Evolutionary conservation across 2,113 vertebrate species (phyloP).

Genomic region (Solea solea): DNA sequence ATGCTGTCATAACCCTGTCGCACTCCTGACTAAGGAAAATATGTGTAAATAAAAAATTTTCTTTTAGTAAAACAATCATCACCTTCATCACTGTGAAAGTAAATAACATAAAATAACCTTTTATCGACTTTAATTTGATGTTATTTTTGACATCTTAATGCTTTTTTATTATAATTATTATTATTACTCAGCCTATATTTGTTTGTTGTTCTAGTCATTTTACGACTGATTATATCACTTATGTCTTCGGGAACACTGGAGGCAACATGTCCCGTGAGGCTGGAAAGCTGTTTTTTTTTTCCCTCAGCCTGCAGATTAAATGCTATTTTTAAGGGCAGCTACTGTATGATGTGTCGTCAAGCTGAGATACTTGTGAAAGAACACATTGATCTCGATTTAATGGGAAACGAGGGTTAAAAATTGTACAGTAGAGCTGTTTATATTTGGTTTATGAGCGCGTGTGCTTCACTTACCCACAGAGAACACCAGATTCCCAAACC

Average conservation of each 20-base stretch:
- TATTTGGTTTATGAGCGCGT: not conserved
- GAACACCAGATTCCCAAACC: conserved; percentile 9
- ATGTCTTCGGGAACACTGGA: not conserved
- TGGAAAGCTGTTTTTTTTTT: not conserved
- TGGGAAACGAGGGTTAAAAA: not conserved
- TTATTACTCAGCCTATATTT: no score
- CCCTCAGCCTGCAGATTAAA: not conserved
- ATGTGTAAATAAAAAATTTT: no score
- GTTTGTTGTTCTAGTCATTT: no score
- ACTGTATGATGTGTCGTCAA: not conserved
- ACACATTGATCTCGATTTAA: not conserved
- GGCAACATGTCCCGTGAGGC: not conserved
- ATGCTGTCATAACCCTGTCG: no score
- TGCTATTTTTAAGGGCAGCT: conserved; percentile 29
- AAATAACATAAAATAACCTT: no score
- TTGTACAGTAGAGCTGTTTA: not conserved
- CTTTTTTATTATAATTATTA: no score
- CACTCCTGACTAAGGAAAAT: no score
- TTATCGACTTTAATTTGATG: no score
- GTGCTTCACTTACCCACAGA: not conserved
- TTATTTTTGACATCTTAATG: no score
- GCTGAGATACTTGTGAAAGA: not conserved
- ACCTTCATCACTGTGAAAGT: no score
- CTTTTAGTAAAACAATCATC: no score
- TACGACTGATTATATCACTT: no score